Conservation (phyloP, 2,888 invertebrate genomes). For the Synergus laeviventris region DNA sequence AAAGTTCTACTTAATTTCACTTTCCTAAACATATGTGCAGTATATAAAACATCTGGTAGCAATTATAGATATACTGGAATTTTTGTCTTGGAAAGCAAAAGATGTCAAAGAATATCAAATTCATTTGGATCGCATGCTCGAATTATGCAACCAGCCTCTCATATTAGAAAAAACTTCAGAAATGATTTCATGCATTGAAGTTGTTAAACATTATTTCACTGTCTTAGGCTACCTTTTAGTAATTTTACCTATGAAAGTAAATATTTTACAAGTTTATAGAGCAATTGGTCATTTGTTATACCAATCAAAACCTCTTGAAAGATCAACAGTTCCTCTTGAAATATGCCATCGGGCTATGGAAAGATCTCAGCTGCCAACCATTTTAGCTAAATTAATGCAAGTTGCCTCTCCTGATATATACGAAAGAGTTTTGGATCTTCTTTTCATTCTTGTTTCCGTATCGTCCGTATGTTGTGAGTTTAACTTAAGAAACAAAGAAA, state of each 20-base stretch:
- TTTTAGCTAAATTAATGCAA: conserved; percentile 66
- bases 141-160: conserved; percentile 67
- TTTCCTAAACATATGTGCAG: conserved; percentile 57
- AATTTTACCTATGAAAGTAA: conserved; percentile 58
- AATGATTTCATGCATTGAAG: conserved; percentile 53
- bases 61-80: conserved; percentile 69
- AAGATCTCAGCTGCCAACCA: conserved; percentile 70
- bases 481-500: neutral
- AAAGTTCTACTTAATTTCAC: no score
- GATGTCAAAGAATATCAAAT: conserved; percentile 58
- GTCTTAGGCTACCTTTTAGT: conserved; percentile 68
- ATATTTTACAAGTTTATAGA: conserved; percentile 54
- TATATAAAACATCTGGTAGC: conserved; percentile 68
- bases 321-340: conserved; percentile 54
- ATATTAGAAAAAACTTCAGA: conserved; percentile 69
- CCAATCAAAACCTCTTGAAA: conserved; percentile 32
- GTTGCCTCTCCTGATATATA: conserved; percentile 66
- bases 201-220: conserved; percentile 71
- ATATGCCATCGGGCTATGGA: conserved; percentile 62
- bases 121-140: conserved; percentile 66
- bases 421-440: conserved; percentile 65
- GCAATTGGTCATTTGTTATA: conserved; percentile 58
- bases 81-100: conserved; percentile 61
- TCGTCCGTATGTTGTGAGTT: conserved; percentile 69
- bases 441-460: conserved; percentile 61